Evolutionary conservation across 1,140 invertebrate species (phyloP).

Genomic region (Lasaia peninsularis): DNA sequence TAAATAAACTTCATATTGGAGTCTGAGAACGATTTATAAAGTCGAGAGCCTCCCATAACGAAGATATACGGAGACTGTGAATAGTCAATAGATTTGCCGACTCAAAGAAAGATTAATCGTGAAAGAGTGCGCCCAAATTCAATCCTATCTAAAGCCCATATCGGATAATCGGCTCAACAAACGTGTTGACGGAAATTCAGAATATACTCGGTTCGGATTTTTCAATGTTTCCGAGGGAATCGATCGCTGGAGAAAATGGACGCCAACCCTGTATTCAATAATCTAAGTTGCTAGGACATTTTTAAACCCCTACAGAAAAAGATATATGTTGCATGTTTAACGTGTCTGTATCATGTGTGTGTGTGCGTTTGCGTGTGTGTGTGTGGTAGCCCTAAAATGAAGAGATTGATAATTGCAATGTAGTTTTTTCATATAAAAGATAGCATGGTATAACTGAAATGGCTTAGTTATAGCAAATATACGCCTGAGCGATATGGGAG

Average conservation of each 20-base stretch:
- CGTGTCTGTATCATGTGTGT: too few species aligned
- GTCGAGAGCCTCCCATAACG: neutral
- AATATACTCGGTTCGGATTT: conserved; percentile 1
- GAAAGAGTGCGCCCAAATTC: conserved; percentile 5
- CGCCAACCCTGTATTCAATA: neutral
- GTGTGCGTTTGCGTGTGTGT: too few species aligned
- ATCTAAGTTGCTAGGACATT: neutral
- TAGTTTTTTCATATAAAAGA: too few species aligned
- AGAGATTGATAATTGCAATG: too few species aligned
- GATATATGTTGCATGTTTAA: too few species aligned
- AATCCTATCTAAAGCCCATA: neutral
- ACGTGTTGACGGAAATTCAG: conserved; percentile 3
- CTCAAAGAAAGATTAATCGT: conserved; percentile 10
- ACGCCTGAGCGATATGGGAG: too few species aligned
- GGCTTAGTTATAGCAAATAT: too few species aligned
- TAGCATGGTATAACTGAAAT: too few species aligned
- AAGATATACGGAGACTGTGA: neutral
- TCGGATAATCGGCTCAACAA: conserved; percentile 2
- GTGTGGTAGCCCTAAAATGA: too few species aligned
- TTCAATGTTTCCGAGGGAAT: neutral
- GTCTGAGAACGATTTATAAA: neutral
- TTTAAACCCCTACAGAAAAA: too few species aligned
- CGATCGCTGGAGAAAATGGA: neutral
- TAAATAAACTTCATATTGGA: neutral
- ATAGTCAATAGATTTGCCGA: neutral